Evolutionary conservation across 2,888 invertebrate species (phyloP), one percentile per base, ranked within the genome.

Genomic region (Erpobdella octoculata): DNA sequence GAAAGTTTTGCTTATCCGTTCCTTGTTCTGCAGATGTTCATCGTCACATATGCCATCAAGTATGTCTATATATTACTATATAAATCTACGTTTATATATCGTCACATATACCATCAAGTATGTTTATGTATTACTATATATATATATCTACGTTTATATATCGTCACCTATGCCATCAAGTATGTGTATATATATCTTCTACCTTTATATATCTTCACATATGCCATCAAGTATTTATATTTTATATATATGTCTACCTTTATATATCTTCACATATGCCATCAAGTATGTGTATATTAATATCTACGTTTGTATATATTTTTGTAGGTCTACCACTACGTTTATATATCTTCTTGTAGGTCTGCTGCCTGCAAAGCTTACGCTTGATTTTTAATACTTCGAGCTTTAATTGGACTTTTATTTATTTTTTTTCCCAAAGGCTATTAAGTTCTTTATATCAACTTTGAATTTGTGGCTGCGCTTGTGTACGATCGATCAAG

Each of bases 1-100:
- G 93, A 93, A 82, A 92, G 90, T 79, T 90, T 92, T 80, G 91
- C 90, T 0, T 90, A 89, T 79, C 93, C 93, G 0, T 85, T 91
- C 53, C 86, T 91, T 74, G 85, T 92, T 21, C 83, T 88, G 70
- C 91, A 93, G 81, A 88, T 89, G 83, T 88, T 89, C 78, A 84
- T 88, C 35, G 84, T 91, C 0, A 87, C 88, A 71, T 84, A 88
- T 61, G 78, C 84, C 46, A 75, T 86, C 58, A 83, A 79, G 82
- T 82, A 75, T 38, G 18, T 28, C 35, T 9, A 59, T 21, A 18
- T 3, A 58, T 37, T 31, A 28, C 8, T 71, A 35, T n/a, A n/a
- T 8, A 6, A 31, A 31, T n/a, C 18, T 15, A 5, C 25, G 62
- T 62, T 9, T 41, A 15, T 41, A 35, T 62, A 35, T n/a, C n/a